Conservation (phyloP, 2,888 invertebrate genomes). For the Tinea trinotella region DNA sequence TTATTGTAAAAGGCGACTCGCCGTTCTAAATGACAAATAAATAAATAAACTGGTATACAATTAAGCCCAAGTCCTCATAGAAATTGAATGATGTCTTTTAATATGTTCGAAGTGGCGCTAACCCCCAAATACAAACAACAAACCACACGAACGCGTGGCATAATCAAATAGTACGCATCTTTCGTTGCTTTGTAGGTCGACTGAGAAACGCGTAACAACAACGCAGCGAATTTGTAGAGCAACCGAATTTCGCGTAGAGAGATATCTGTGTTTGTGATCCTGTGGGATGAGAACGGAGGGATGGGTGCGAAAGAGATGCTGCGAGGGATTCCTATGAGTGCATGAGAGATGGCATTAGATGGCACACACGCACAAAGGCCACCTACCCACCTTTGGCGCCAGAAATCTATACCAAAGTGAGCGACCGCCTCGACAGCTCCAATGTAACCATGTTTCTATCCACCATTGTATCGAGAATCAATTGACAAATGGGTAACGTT, state of each 20-base stretch:
- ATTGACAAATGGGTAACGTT: conserved; percentile 59
- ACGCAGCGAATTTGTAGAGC: neutral
- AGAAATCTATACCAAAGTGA: conserved; percentile 44
- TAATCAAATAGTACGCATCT: conserved; percentile 62
- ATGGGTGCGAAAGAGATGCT: conserved; percentile 28
- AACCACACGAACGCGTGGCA: conserved; percentile 53
- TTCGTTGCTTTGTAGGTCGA: conserved; percentile 43
- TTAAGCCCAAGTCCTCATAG: too few relatives aligned
- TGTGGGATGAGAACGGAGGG: conserved; percentile 10
- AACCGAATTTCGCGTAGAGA: conserved; percentile 18
- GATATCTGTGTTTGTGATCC: conserved; percentile 18
- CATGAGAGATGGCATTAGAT: conserved; percentile 30
- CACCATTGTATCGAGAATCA: conserved; percentile 70
- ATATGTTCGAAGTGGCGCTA: conserved; percentile 61
- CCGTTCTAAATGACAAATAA: too few relatives aligned
- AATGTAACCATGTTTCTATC: conserved; percentile 36
- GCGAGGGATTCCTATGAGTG: conserved; percentile 44
- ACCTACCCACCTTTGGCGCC: conserved; percentile 31
- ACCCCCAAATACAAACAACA: conserved; percentile 67
- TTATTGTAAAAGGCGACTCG: too few relatives aligned
- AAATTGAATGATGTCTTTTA: too few relatives aligned
- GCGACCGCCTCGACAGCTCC: neutral
- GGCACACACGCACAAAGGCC: conserved; percentile 21
- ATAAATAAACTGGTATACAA: too few relatives aligned
- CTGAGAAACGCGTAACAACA: conserved; percentile 19